Evolutionary conservation across 2,888 invertebrate genomes (phyloP).

Genomic region (Epistrophe grossulariae): DNA sequence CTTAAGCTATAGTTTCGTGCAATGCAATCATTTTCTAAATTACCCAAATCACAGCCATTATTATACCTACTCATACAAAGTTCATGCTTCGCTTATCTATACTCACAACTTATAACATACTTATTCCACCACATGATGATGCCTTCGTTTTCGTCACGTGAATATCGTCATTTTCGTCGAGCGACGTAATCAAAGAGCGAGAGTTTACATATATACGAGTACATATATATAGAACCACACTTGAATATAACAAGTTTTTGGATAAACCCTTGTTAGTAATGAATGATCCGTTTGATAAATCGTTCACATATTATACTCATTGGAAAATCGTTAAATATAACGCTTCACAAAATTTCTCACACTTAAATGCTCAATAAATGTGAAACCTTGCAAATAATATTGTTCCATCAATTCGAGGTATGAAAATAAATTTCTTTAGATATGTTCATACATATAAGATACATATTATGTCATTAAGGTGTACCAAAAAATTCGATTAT

Average conservation of each 20-base stretch:
- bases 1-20: background rate
- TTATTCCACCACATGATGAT: background rate
- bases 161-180: background rate
- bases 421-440: too few relatives aligned
- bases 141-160: background rate
- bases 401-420: too few relatives aligned
- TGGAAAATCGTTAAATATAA: too few relatives aligned
- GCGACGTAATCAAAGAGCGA: background rate
- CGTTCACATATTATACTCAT: too few relatives aligned
- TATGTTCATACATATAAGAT: too few relatives aligned
- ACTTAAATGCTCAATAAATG: too few relatives aligned
- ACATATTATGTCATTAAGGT: too few relatives aligned
- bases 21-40: constrained; percentile 22
- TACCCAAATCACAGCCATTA: constrained; percentile 21
- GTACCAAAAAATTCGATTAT: too few relatives aligned
- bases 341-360: too few relatives aligned
- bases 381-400: too few relatives aligned
- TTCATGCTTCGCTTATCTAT: constrained; percentile 13
- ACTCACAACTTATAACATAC: background rate
- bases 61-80: background rate
- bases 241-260: background rate
- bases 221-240: background rate
- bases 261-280: background rate
- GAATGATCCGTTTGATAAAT: too few relatives aligned
- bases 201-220: too few relatives aligned